These are phyloP conservation scores for Bugulina stolonifera DNA, from an alignment of 2,888 invertebrate species.

Conservation along the genomic window DNA sequence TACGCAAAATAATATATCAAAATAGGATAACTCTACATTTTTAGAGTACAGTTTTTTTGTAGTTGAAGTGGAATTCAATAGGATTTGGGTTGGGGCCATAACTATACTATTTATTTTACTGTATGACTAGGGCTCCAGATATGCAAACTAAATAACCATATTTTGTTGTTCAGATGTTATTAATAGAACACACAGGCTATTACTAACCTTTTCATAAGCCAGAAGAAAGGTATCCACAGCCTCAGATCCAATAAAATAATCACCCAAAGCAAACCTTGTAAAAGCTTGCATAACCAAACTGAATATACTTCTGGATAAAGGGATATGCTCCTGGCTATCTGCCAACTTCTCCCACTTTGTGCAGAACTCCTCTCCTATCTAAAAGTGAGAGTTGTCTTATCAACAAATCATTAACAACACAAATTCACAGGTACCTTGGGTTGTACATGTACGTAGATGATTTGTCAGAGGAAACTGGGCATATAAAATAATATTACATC, in stretches of 20 bases:
- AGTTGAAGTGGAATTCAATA: too few relatives aligned
- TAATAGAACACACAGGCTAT: not conserved
- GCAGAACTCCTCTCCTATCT: conserved; percentile 1
- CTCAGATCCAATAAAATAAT: conserved; percentile 27
- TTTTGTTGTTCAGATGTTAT: too few relatives aligned
- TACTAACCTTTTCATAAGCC: not conserved
- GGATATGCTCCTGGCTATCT: not conserved
- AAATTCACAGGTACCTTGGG: not conserved
- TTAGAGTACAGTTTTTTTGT: too few relatives aligned
- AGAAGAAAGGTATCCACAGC: not conserved
- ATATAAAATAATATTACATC: not conserved
- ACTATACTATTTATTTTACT: too few relatives aligned
- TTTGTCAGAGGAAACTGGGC: too few relatives aligned
- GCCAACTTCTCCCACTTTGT: conserved; percentile 28
- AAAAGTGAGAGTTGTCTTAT: not conserved
- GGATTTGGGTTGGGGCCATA: too few relatives aligned
- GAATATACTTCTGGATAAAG: not conserved
- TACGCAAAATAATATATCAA: too few relatives aligned
- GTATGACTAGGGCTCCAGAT: too few relatives aligned
- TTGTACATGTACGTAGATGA: not conserved
- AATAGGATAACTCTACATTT: too few relatives aligned
- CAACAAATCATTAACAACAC: not conserved
- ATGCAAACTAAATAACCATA: too few relatives aligned
- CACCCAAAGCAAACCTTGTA: conserved; percentile 14
- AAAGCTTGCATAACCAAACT: not conserved